Conservation (phyloP, 1,140 invertebrate genomes). For the Drusus annulatus region DNA sequence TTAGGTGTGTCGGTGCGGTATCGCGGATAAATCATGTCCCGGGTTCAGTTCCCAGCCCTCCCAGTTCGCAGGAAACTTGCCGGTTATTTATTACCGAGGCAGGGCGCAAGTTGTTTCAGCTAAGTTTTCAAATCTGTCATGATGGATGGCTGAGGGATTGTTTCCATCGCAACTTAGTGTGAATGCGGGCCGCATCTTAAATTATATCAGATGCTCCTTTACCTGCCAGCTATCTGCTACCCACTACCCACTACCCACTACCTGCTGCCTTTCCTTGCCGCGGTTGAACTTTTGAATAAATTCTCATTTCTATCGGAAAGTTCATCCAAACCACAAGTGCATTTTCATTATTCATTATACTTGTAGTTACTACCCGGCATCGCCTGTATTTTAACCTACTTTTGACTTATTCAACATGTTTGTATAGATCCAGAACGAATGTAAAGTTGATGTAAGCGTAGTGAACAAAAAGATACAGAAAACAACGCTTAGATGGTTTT, state of each 20-base stretch:
- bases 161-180: background rate
- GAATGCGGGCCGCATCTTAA: background rate
- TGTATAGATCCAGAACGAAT: too few species aligned
- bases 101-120: conserved; percentile 8
- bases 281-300: background rate
- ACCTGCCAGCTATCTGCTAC: too few species aligned
- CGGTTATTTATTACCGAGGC: conserved; percentile 24
- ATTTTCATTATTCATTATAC: too few species aligned
- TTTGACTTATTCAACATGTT: too few species aligned
- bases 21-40: conserved; percentile 35
- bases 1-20: conserved; percentile 20
- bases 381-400: too few species aligned
- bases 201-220: background rate
- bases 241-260: too few species aligned
- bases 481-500: too few species aligned
- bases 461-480: too few species aligned
- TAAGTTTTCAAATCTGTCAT: conserved; percentile 9
- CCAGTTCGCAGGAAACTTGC: background rate
- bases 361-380: too few species aligned
- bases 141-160: conserved; percentile 20
- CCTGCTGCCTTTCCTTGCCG: too few species aligned
- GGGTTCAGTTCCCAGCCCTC: conserved; percentile 1
- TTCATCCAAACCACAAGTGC: background rate
- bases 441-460: too few species aligned
- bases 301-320: background rate